These are phyloP conservation scores for Augiades crinisus DNA, from an alignment of 2,888 invertebrate species.

Conservation along the genomic window DNA sequence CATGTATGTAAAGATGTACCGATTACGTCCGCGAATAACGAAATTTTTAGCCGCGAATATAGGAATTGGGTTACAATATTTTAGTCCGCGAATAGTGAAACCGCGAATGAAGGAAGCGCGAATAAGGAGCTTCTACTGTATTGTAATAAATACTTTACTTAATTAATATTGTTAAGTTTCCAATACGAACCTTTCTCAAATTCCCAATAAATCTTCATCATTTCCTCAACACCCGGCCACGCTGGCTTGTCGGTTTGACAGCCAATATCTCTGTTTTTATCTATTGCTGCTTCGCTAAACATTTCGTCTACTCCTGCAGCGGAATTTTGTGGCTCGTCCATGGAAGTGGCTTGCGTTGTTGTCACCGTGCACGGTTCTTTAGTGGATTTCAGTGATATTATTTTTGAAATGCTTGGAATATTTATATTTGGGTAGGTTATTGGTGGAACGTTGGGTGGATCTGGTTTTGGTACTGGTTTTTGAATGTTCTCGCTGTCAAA, in stretches of 20 bases:
- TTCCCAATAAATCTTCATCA: slow-evolving; percentile 75
- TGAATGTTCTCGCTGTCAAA: slow-evolving; percentile 68
- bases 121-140: too few species aligned
- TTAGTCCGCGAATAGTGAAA: too few species aligned
- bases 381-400: slow-evolving; percentile 59
- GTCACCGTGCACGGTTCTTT: slow-evolving; percentile 42
- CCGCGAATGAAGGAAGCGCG: too few species aligned
- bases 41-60: too few species aligned
- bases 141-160: too few species aligned
- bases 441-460: slow-evolving; percentile 39
- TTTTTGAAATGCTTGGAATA: slow-evolving; percentile 67
- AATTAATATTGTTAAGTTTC: too few species aligned
- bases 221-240: slow-evolving; percentile 76
- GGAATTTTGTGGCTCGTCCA: slow-evolving; percentile 66
- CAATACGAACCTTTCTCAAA: slow-evolving; percentile 74
- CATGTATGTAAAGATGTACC: too few species aligned
- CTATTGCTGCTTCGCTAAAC: slow-evolving; percentile 33
- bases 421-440: slow-evolving; percentile 55
- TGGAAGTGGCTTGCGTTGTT: slow-evolving; percentile 61
- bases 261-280: slow-evolving; percentile 42
- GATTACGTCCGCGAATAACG: too few species aligned
- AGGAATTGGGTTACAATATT: too few species aligned
- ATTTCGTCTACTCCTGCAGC: slow-evolving; percentile 53
- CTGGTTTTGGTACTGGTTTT: slow-evolving; percentile 39
- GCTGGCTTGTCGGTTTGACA: slow-evolving; percentile 43